These are phyloP conservation scores for Parotia lawesii DNA, from an alignment of 2,113 vertebrate species.

Conservation along the genomic window DNA sequence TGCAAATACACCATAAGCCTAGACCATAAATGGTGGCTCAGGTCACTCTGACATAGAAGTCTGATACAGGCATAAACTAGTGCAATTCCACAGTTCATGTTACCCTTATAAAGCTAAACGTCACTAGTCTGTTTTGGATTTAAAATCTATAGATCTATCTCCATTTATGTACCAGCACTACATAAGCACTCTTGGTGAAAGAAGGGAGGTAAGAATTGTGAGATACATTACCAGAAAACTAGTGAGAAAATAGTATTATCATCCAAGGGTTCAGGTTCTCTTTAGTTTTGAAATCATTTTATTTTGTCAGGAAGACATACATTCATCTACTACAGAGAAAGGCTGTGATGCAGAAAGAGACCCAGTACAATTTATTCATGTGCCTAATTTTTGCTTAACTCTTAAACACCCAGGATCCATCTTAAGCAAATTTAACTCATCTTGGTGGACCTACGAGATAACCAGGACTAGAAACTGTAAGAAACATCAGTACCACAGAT, in stretches of 20 bases:
- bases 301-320: neutral
- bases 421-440: neutral
- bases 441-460: neutral
- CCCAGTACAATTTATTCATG: neutral
- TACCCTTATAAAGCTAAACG: neutral
- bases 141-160: neutral
- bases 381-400: neutral
- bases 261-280: neutral
- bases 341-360: neutral
- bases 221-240: neutral
- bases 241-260: neutral
- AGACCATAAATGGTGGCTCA: neutral
- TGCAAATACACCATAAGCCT: neutral
- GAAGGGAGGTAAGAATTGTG: neutral
- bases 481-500: rapidly evolving
- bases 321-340: neutral
- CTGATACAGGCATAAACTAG: neutral
- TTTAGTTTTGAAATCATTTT: neutral
- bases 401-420: neutral
- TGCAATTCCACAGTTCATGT: neutral
- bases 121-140: neutral
- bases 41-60: neutral
- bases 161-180: neutral
- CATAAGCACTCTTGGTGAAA: neutral
- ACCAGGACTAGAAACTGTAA: neutral